phyloP scores from a whole-genome alignment of 2,888 invertebrate species.

The Agrochola litura region DNA sequence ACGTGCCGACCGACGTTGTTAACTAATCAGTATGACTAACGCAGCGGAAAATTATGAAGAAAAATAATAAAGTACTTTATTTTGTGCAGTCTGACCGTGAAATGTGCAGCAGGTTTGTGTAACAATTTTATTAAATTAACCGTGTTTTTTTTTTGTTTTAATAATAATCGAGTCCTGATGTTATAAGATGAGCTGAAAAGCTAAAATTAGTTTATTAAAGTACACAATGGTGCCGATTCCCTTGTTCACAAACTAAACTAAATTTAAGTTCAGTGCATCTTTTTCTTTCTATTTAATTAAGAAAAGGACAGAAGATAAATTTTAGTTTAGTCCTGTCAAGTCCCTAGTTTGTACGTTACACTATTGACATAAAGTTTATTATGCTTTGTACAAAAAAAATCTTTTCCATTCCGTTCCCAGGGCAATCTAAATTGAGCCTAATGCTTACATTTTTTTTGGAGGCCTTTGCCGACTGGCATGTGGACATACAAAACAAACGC shows the following conservation, averaged over 20 bases:
- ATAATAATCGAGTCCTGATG: background rate
- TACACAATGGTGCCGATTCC: no score
- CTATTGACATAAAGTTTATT: no score
- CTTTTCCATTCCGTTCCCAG: no score
- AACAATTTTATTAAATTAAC: background rate
- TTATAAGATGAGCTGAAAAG: background rate
- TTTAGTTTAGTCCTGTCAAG: no score
- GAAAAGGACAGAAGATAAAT: no score
- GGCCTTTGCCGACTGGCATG: background rate
- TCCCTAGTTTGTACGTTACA: no score
- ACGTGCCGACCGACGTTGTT: constrained; percentile 3
- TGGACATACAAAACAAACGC: background rate
- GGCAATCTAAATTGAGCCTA: no score
- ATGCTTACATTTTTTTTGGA: background rate
- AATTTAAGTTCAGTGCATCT: no score
- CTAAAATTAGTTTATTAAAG: background rate
- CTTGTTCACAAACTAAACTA: no score
- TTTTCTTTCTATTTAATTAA: no score
- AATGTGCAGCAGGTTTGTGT: background rate
- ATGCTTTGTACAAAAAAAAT: no score
- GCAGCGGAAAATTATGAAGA: constrained; percentile 62
- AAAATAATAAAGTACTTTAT: constrained; percentile 56
- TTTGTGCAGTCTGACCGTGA: constrained; percentile 24
- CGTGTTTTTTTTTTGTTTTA: background rate
- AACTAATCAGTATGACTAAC: constrained; percentile 56